Conservation (phyloP, 2,888 invertebrate species). For the Eupeodes latifasciatus region DNA sequence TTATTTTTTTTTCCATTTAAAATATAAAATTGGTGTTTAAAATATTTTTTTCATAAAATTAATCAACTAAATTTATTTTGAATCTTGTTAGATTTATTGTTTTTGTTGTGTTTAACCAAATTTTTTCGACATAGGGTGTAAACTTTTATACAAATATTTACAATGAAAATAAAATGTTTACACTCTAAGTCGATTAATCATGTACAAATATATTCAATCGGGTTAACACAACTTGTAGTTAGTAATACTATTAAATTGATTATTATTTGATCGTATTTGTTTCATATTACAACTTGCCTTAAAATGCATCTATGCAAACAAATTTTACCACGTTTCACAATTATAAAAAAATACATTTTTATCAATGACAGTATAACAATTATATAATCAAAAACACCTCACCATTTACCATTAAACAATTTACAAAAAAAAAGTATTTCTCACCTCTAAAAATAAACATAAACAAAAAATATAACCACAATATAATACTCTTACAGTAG, state of each 20-base stretch:
- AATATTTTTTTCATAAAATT: background rate
- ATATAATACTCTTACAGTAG: background rate
- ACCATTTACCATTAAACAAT: background rate
- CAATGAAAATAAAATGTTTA: no score
- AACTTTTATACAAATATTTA: background rate
- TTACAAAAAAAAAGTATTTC: background rate
- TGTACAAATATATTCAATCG: conserved; percentile 35
- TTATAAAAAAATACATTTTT: background rate
- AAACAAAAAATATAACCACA: conserved; percentile 9
- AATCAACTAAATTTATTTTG: background rate
- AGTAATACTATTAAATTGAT: conserved; percentile 81
- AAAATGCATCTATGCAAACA: conserved; percentile 22
- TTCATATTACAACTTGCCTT: conserved; percentile 80
- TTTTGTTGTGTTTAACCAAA: conserved; percentile 21
- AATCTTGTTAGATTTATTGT: background rate
- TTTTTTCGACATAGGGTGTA: background rate
- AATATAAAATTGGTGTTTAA: background rate
- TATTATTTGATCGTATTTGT: conserved; percentile 84
- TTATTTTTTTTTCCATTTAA: background rate
- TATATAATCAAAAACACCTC: background rate
- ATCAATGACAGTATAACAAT: background rate
- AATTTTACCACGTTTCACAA: conserved; percentile 16
- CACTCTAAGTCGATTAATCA: background rate
- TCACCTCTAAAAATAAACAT: conserved; percentile 12
- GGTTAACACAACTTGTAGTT: conserved; percentile 61